Conservation (phyloP, 2,888 invertebrate species). For the Cheilosia variabilis region DNA sequence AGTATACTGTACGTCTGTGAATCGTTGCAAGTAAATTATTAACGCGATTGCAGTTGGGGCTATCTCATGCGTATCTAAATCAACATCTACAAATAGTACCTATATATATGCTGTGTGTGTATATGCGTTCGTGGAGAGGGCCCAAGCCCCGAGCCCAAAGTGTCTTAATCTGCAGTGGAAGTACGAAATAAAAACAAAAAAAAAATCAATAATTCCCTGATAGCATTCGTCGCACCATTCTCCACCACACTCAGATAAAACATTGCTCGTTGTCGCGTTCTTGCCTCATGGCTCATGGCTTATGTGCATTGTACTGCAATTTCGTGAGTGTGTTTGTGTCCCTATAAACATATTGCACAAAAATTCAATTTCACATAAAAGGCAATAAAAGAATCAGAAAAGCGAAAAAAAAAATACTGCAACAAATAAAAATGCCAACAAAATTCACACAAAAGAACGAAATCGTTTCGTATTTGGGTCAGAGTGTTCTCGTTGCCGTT, state of each 20-base stretch:
- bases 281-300: background rate
- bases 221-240: slow-evolving; percentile 33
- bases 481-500: slow-evolving; percentile 42
- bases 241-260: background rate
- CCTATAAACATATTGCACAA: slow-evolving; percentile 34
- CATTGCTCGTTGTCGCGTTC: background rate
- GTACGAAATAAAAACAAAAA: too few species aligned
- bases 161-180: slow-evolving; percentile 27
- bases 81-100: slow-evolving; percentile 30
- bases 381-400: slow-evolving; percentile 16
- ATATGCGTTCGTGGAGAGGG: background rate
- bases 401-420: background rate
- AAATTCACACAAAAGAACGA: slow-evolving; percentile 54
- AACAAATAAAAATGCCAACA: slow-evolving; percentile 25
- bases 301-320: background rate
- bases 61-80: slow-evolving; percentile 30
- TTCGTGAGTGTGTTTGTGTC: slow-evolving; percentile 2
- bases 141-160: background rate
- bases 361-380: slow-evolving; percentile 47
- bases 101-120: background rate
- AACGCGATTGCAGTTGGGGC: slow-evolving; percentile 33
- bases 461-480: slow-evolving; percentile 57
- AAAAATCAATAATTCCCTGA: slow-evolving; percentile 39
- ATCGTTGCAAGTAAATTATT: slow-evolving; percentile 41
- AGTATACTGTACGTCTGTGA: background rate